Evolutionary conservation across 2,888 invertebrate genomes (phyloP), one percentile per base, ranked within the genome.

Genomic region (Cephus pulcher): DNA sequence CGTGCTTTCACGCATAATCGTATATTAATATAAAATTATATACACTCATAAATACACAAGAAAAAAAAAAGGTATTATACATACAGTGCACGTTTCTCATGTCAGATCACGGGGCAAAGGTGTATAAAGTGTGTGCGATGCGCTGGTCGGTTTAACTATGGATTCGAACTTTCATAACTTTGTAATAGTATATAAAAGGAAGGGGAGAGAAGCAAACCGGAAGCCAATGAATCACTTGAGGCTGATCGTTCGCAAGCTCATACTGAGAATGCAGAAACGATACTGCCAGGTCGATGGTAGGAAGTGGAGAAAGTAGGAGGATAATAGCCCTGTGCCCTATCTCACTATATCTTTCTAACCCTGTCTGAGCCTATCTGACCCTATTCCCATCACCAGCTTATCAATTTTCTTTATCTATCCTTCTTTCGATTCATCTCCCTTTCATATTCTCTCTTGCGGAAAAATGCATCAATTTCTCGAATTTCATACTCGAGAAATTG

Each of bases 71-170:
- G 15, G 40, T 40, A 23, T 40, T 56, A 56, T 56, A 23, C 56
- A 56, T 9, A 34, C 71, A 71, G 23, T 30, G 71, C 71, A 71
- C 71, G 34, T 71, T 71, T 23, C 71, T 71, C 56, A 56, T 56
- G 23, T 23, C 74, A 73, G 82, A 84, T 82, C 84, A 80, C 82
- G 83, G 82, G 85, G 83, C 84, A 86, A 83, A 82, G 83, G 80
- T 79, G 82, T 83, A 85, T 83, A 81, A 83, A 83, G 76, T 81
- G 81, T 75, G 80, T 78, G 79, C 15, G 32, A 76, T 68, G 33
- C 37, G 70, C 12, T 69, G 76, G 75, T 78, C 34, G 35, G 33
- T 73, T 73, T 73, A 74, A 37, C 35, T 74, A 34, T n/a, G 74
- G 74, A 34, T 33, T 74, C 74, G 74, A 34, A 74, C 74, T 74